phyloP scores from a whole-genome alignment of 2,888 invertebrate genomes.

The Poecilobothrus nobilitatus region DNA sequence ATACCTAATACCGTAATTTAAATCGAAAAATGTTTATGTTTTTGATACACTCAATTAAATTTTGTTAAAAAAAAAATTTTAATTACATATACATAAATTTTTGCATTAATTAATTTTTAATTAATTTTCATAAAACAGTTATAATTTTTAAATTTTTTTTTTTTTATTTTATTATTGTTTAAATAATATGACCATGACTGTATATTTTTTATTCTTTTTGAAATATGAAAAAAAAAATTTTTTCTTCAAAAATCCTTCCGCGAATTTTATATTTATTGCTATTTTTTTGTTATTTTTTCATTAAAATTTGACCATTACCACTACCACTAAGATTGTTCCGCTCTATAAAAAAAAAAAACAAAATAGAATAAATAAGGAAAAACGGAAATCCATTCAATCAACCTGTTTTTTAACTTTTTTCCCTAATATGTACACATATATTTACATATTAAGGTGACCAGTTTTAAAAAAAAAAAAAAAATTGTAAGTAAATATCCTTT shows the following conservation, averaged over 20 bases:
- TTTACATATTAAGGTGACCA: too few species aligned
- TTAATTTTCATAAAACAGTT: too few species aligned
- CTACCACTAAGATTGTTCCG: not conserved
- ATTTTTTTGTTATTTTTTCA: not conserved
- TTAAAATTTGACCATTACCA: not conserved
- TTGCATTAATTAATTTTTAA: too few species aligned
- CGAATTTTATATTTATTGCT: not conserved
- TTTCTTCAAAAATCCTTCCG: not conserved
- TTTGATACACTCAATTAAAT: too few species aligned
- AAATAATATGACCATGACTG: not conserved
- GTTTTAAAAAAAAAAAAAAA: too few species aligned
- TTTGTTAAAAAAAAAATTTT: too few species aligned
- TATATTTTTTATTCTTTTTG: not conserved
- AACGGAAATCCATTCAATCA: slow-evolving; percentile 2
- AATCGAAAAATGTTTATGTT: too few species aligned
- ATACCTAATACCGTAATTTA: too few species aligned
- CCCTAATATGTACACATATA: not conserved
- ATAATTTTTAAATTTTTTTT: too few species aligned
- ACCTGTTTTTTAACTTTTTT: not conserved
- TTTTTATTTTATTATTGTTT: too few species aligned
- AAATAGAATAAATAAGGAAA: not conserved
- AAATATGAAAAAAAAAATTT: not conserved
- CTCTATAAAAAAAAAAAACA: not conserved
- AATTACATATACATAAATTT: too few species aligned
- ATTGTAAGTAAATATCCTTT: too few species aligned